A percentile compares a stretch with the other conserved stretches of the same genome.
phyloP scores from a whole-genome alignment of 2,113 vertebrate species.

The Lagopus leucura region DNA sequence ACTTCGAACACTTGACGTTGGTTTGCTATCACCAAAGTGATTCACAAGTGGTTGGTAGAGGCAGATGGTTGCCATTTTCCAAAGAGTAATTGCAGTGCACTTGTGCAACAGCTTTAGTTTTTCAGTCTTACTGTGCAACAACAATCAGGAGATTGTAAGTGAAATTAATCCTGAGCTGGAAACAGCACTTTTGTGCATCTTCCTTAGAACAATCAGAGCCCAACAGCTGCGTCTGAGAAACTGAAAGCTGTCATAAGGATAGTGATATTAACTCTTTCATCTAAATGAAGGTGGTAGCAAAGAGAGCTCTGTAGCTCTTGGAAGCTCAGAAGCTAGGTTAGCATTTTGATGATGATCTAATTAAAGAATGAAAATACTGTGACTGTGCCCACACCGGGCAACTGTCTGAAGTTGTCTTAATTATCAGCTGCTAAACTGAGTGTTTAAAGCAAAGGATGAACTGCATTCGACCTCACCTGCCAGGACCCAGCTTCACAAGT shows the following conservation, averaged over 20 bases:
- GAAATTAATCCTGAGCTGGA: neutral
- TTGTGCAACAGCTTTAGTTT: neutral
- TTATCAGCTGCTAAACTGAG: neutral
- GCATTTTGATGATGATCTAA: neutral
- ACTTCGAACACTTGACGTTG: neutral
- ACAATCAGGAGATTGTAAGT: neutral
- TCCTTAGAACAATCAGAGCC: neutral
- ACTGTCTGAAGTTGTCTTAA: neutral
- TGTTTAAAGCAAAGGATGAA: neutral
- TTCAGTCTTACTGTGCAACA: neutral
- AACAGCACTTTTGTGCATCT: neutral
- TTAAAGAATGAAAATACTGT: neutral
- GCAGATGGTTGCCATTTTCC: neutral
- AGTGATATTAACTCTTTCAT: neutral
- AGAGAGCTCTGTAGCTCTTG: no score
- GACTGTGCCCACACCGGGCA: neutral
- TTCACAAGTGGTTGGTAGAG: neutral
- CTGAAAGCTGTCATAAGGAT: neutral
- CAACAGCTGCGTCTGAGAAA: neutral
- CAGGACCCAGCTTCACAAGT: neutral
- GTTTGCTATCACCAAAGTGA: neutral
- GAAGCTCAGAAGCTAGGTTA: neutral
- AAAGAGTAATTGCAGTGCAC: rapidly evolving
- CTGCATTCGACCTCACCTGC: neutral
- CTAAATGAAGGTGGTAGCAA: neutral